A percentile compares a stretch with the other conserved stretches of the same genome.
These are phyloP conservation scores for Aphaenogaster rudis DNA, from an alignment of 1,140 invertebrate species.

Conservation along the genomic window DNA sequence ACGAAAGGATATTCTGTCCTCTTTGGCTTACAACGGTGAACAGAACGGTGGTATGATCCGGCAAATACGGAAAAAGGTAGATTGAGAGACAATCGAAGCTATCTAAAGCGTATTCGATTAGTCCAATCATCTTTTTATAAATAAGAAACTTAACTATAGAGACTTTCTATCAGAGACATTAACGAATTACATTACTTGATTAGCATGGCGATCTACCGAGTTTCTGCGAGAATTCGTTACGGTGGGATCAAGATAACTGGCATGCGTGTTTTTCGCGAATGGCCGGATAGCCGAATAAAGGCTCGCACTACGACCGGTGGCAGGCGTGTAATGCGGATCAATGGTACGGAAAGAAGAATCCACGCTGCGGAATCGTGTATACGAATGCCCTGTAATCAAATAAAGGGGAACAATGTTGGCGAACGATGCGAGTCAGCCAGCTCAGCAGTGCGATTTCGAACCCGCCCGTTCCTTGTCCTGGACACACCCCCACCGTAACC, in stretches of 20 bases:
- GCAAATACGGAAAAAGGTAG: not conserved
- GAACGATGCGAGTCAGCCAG: slow-evolving; percentile 84
- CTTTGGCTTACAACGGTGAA: slow-evolving; percentile 64
- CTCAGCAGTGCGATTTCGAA: slow-evolving; percentile 84
- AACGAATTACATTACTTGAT: slow-evolving; percentile 14
- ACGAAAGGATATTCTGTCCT: slow-evolving; percentile 81
- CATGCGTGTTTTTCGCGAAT: slow-evolving; percentile 32
- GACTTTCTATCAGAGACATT: not conserved
- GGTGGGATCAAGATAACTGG: slow-evolving; percentile 16
- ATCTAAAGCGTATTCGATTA: not conserved
- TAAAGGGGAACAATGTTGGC: slow-evolving; percentile 86
- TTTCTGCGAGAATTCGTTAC: not conserved
- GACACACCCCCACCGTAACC: slow-evolving; percentile 87
- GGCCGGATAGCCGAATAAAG: slow-evolving; percentile 34
- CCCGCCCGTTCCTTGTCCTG: slow-evolving; percentile 87
- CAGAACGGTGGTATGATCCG: slow-evolving; percentile 10
- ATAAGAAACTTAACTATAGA: not conserved
- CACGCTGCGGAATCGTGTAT: slow-evolving; percentile 83
- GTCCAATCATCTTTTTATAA: not conserved
- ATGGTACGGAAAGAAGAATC: slow-evolving; percentile 81
- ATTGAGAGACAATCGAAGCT: not conserved
- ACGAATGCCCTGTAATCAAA: slow-evolving; percentile 86
- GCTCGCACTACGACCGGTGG: slow-evolving; percentile 37
- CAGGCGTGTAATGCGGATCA: slow-evolving; percentile 72
- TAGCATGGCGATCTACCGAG: not conserved